Evolutionary conservation across 2,113 vertebrate genomes (phyloP), one percentile per base, ranked within the genome.

Genomic region (Spilogale gracilis): DNA sequence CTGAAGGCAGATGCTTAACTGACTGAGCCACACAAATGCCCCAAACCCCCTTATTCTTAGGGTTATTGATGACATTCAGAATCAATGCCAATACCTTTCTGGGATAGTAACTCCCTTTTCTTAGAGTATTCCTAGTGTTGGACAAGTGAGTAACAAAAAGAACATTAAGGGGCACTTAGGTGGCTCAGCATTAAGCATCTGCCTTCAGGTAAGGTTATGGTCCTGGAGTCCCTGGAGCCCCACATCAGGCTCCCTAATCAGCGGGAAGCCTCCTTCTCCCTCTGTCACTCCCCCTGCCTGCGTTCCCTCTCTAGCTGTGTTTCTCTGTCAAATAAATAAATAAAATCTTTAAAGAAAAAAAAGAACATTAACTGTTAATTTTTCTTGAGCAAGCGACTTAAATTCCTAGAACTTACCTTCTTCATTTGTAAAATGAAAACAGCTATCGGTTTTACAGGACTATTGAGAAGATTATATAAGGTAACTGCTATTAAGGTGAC

Each of bases 341-440:
- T 38, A 38, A 38, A 38, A 38, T 38, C 38, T 38, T 38, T 38
- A 38, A 38, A 38, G 38, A 38, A 38, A 38, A 20, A 65, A 78
- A 94, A n/a, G 2, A 86, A 76, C 1, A 11, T 25, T 50, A 69
- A 82, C 30, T 71, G 14, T 17, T 61, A 69, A 9, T 11, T 60
- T 95, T 58, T 32, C 9, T 20, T 45, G 14, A 5, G 30, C 18
- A 82, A 78, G 20, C 74, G 78, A 21, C 20, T 87, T 65, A 89
- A 43, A 14, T 74, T 92, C 8, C 56, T 89, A 90, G 73, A 92
- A 74, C 45, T 95, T 56, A 48, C n/a, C 80, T 95, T 67, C 6
- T 12, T 87, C 76, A 43, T 32, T 90, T 56, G 50, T 61, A 84
- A 96, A 95, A 89, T 84, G n/a, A 12, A 43, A 94, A 61, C 32